Base-by-base conservation (phyloP, 2,888 invertebrate genomes). In the Drosophila multiciliata region DNA sequence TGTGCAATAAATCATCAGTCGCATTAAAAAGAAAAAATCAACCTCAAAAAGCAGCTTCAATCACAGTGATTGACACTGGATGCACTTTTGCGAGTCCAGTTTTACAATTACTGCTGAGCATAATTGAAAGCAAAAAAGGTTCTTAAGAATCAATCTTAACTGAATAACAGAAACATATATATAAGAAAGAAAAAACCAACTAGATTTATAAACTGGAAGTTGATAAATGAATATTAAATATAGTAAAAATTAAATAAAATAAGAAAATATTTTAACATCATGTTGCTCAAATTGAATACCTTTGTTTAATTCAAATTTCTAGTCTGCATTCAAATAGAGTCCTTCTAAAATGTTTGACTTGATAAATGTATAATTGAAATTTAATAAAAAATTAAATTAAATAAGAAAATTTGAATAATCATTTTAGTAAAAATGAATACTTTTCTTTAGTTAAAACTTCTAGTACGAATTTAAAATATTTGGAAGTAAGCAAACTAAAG, bases 1-100 rank as follows among this genome's bases (percentile, higher is more conserved):
- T 72, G 79, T 66, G 70, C 71, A 72, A 83, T 88, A 86, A 81
- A 86, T 85, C 83, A 81, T 75, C 66, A 66, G 58, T 59, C 33
- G 45, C 73, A 70, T 80, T 75, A 52, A 50, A 62, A 67, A 40
- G 7, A 49, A 40, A 40, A 69, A 52, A 11, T 29, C 29, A n/a
- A 55, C 32, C n/a, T n/a, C 26, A 32, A 53, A 54, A 57, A 61
- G 57, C 62, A 40, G 48, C 26, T 57, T 38, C 55, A 60, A 50
- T 61, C 29, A 20, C 45, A 33, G 55, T 35, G 45, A 9, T 23
- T 35, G 35, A 8, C 26, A 5, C 26, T 2, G 33, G n/a, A 3
- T 33, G 67, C 67, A 48, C 15, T 36, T 15, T 32, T 40, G 17
- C 29, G 9, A 57, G 53, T 20, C 33, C 23, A 35, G 23, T 23